These are phyloP conservation scores for Corythoichthys haematopterus DNA, from an alignment of 2,113 vertebrate species.

Conservation along the genomic window DNA sequence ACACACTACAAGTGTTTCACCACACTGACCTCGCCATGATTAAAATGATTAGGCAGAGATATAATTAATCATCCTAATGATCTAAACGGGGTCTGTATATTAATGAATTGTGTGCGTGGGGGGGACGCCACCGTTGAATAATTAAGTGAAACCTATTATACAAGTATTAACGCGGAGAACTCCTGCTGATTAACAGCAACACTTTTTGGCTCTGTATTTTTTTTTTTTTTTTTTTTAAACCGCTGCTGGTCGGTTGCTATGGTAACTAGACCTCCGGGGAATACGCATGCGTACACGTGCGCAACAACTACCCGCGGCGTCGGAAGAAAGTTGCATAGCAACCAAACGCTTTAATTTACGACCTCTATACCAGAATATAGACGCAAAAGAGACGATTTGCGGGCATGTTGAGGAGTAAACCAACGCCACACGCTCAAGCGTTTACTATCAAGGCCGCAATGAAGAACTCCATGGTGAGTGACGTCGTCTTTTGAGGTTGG, in stretches of 20 bases:
- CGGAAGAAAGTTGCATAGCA: constrained; percentile 45
- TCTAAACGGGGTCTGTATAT: neutral
- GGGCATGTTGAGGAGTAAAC: constrained; percentile 27
- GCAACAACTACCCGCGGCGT: constrained; percentile 54
- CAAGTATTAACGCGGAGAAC: neutral
- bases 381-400: neutral
- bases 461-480: constrained; percentile 70
- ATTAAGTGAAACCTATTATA: constrained; percentile 1
- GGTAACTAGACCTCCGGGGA: constrained; percentile 17
- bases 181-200: neutral
- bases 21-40: neutral
- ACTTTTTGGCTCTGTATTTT: neutral
- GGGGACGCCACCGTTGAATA: neutral
- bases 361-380: too few relatives aligned
- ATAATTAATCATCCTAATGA: constrained; percentile 4
- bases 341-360: constrained; percentile 26
- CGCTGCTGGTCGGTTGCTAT: constrained; percentile 24
- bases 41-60: constrained; percentile 1
- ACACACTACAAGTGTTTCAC: neutral
- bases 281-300: constrained; percentile 5
- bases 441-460: constrained; percentile 65
- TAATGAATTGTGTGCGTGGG: neutral
- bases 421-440: constrained; percentile 43
- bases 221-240: neutral
- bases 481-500: neutral